Base-by-base conservation (phyloP, 2,113 vertebrate genomes). In the Melanostigma gelatinosum region DNA sequence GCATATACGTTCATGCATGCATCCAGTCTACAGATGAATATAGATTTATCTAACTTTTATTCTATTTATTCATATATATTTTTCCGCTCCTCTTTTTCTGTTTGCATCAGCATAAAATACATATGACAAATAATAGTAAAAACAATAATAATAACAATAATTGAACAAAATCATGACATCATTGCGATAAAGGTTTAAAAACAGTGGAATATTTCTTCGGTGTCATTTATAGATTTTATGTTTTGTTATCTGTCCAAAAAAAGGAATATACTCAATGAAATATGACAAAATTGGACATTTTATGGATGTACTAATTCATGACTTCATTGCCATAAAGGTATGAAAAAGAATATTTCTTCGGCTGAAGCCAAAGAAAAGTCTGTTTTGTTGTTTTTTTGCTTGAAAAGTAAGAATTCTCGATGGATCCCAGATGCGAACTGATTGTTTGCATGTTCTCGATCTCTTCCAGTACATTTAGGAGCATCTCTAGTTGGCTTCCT, bases 401-500 rank as follows among this genome's bases (percentile, higher is more conserved):
- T 6, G 22, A 58, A 58, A 60, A 15, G 27, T 3, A 42, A 42
- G 9, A 42, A 42, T 10, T 3, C 9, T 42, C 40, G 0, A 20
- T 20, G 36, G 8, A n/a, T 54, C 34, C 62, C 34, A 22, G 36
- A 12, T 15, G 48, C 5, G 46, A 68, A 61, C 12, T 70, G 29
- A 40, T 80, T 32, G 27, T 15, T 46, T 76, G 64, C 57, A 75
- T 18, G 24, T 73, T 78, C n/a, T 42, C 48, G 22, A 80, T 46
- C 42, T 69, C 29, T 42, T 20, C 4, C 10, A 62, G 20, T 15
- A 73, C 63, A 68, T 58, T 38, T 42, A 27, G 13, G 9, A 32
- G 38, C 52, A 83, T 61, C 57, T 78, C 12, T 46, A 46, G 27
- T 2, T 66, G 66, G 60, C 44, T 88, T 76, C 27, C 22, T 71